These are phyloP conservation scores for Meiosimyza platycephala DNA, from an alignment of 2,888 invertebrate genomes.

Conservation along the genomic window DNA sequence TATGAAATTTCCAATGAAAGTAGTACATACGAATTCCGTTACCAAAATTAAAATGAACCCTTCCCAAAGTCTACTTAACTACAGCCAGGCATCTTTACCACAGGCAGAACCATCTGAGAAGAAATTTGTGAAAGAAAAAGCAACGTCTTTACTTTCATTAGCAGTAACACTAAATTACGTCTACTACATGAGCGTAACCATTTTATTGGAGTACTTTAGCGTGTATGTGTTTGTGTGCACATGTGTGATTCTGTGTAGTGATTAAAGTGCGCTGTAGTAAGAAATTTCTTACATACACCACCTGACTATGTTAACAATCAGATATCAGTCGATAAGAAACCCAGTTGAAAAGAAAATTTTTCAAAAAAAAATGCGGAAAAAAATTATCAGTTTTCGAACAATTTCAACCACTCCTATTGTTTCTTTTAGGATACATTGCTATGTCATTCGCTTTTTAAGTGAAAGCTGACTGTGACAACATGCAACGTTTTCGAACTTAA, in stretches of 20 bases:
- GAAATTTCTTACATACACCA: not conserved
- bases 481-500: too few species aligned
- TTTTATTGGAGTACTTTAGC: conserved; percentile 9
- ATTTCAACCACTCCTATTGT: too few species aligned
- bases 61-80: not conserved
- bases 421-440: too few species aligned
- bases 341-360: too few species aligned
- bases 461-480: too few species aligned
- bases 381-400: too few species aligned
- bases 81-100: not conserved
- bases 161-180: conserved; percentile 5
- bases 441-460: too few species aligned
- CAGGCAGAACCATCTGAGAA: not conserved
- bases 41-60: conserved; percentile 2
- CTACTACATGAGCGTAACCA: not conserved
- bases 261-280: not conserved
- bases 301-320: too few species aligned
- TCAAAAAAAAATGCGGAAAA: too few species aligned
- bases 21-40: not conserved
- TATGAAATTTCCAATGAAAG: not conserved
- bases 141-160: conserved; percentile 6
- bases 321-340: too few species aligned
- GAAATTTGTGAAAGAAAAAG: not conserved
- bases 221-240: not conserved
- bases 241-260: not conserved